Evolutionary conservation across 2,113 vertebrate genomes (phyloP), one percentile per base, ranked within the genome.

Genomic region (Melanerpes formicivorus): DNA sequence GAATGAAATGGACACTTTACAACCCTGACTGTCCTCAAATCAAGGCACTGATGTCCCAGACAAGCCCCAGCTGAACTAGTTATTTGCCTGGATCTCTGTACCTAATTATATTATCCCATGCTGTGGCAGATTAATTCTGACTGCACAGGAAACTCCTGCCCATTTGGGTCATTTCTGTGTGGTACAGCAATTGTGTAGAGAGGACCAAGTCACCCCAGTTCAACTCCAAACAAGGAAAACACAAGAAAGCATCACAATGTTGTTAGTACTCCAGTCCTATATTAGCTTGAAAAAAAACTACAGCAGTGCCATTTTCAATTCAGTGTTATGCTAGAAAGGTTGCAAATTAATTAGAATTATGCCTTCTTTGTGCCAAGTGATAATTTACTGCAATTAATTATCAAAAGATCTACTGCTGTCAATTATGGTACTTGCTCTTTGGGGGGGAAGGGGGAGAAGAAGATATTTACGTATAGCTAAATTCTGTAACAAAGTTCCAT

Each of bases 331-430:
- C 96, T 97, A 94, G 94, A 97, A 97, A 98, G 97, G 96, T 97
- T 98, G 97, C 97, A 98, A 98, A 98, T 98, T 98, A 98, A 98
- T 98, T 97, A 97, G 97, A 97, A 98, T 98, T 97, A 98, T 98
- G 97, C 97, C 97, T 97, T 97, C 95, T 97, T 98, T 97, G 96
- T 97, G 97, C 97, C 98, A 98, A 98, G 97, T 97, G 97, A 98
- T 98, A 98, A 98, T 98, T 98, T 98, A 97, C 97, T 91, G 97
- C 96, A 98, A 98, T 98, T 98, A 98, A 98, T 98, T 98, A 97
- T 98, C 98, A 96, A 97, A 98, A 98, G 97, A 98, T 96, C 96
- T 98, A 98, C 97, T 97, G 96, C 98, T 98, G 97, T 98, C 97
- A 97, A 97, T 98, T 98, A 97, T 11, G 46, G 96, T 95, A 89